Conservation (phyloP, 2,113 vertebrate species). For the Dicerorhinus sumatrensis region DNA sequence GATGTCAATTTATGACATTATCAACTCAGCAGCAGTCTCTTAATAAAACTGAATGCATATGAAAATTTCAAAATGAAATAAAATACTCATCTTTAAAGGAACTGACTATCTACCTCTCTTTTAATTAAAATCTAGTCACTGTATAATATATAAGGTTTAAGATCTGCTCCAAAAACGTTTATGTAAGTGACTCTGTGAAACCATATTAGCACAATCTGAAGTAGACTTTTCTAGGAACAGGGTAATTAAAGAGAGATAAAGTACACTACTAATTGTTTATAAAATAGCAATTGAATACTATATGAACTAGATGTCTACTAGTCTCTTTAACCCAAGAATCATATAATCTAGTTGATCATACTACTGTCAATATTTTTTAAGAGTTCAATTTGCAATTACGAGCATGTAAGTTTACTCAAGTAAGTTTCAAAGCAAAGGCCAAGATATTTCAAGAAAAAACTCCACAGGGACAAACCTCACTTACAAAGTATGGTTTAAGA, state of each 20-base stretch:
- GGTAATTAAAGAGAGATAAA: not conserved
- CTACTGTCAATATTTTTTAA: not conserved
- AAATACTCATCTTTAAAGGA: not conserved
- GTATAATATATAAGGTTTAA: not conserved
- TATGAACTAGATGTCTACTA: not conserved
- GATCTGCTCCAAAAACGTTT: not conserved
- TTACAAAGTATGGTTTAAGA: not conserved
- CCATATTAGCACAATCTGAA: not conserved
- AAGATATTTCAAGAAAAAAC: not conserved
- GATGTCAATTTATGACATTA: not conserved
- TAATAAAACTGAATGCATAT: not conserved
- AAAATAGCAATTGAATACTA: not conserved
- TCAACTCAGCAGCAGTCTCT: not conserved
- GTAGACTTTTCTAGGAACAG: not conserved
- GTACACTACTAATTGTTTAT: not conserved
- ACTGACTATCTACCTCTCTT: not conserved
- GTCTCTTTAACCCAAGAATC: slow-evolving; percentile 5
- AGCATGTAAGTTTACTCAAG: not conserved
- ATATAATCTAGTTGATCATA: not conserved
- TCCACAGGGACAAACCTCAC: not conserved
- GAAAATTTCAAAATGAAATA: slow-evolving; percentile 40
- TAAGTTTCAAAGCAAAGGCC: slow-evolving; percentile 27
- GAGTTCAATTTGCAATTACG: not conserved
- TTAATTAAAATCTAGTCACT: not conserved
- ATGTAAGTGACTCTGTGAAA: not conserved